A percentile compares a stretch with the other conserved stretches of the same genome.
Conservation (phyloP, 2,888 invertebrate species). For the Malacosoma neustria region DNA sequence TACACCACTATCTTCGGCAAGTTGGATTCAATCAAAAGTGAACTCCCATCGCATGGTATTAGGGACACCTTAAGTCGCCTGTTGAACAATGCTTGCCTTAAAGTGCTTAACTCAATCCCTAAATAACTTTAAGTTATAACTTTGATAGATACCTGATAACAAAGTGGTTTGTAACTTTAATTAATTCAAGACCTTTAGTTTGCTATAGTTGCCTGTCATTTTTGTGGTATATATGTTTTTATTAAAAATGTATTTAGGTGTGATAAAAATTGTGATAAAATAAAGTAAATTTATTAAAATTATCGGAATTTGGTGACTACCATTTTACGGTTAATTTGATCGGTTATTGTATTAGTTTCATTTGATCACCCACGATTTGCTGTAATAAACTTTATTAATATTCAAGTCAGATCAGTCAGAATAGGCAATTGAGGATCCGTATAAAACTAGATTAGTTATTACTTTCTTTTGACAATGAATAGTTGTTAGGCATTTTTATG, state of each 20-base stretch:
- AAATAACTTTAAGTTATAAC: constrained; percentile 37
- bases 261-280: too few relatives aligned
- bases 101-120: constrained; percentile 37
- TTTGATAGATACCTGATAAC: constrained; percentile 26
- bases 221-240: too few relatives aligned
- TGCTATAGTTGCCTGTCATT: too few relatives aligned
- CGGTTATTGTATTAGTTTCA: neutral
- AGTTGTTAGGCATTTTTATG: too few relatives aligned
- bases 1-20: constrained; percentile 17
- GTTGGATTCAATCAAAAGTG: constrained; percentile 33
- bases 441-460: too few relatives aligned
- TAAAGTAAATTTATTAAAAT: too few relatives aligned
- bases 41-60: constrained; percentile 25
- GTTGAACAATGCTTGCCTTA: constrained; percentile 38
- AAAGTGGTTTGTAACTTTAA: constrained; percentile 35
- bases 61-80: constrained; percentile 33
- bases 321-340: neutral
- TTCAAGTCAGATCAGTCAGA: neutral
- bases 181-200: constrained; percentile 24
- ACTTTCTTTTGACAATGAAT: too few relatives aligned
- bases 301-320: too few relatives aligned
- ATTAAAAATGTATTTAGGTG: too few relatives aligned
- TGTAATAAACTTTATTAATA: too few relatives aligned
- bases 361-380: neutral
- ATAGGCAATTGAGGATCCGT: too few relatives aligned